These are phyloP conservation scores for Oxyruncus cristatus DNA, from an alignment of 2,113 vertebrate species.

Conservation along the genomic window DNA sequence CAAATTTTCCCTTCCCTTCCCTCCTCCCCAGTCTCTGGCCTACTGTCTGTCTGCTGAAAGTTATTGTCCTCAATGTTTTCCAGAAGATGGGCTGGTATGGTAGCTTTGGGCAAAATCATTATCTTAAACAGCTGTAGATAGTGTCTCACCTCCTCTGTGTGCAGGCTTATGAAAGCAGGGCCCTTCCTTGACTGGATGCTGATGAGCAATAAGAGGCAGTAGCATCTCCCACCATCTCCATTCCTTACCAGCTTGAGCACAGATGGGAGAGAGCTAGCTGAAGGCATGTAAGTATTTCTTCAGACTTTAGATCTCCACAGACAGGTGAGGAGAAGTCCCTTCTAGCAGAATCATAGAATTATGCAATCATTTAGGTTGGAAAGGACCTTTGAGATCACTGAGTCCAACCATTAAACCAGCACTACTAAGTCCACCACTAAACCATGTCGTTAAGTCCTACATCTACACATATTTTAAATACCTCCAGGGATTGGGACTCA, in stretches of 20 bases:
- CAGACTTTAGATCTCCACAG: not conserved
- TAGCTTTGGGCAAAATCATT: not conserved
- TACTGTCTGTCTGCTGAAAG: not conserved
- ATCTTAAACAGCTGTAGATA: not conserved
- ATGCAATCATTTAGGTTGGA: not conserved
- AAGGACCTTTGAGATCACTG: not conserved
- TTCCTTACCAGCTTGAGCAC: not conserved
- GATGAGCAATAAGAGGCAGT: not conserved
- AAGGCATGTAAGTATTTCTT: not conserved
- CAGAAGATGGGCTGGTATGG: not conserved
- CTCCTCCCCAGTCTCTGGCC: not conserved
- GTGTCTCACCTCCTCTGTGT: not conserved
- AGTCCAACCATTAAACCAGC: not conserved
- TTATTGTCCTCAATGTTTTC: not conserved
- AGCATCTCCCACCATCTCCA: not conserved
- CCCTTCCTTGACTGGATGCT: not conserved
- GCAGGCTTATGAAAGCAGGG: not conserved
- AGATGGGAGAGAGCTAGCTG: not conserved
- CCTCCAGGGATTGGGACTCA: not conserved
- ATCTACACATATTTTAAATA: not conserved
- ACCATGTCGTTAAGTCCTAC: not conserved
- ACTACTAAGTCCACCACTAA: not conserved
- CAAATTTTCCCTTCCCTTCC: not conserved
- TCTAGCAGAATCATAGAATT: not conserved
- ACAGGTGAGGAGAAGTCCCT: not conserved